phyloP scores from a whole-genome alignment of 2,797 vertebrate genomes.

The Clarias fuscus region DNA sequence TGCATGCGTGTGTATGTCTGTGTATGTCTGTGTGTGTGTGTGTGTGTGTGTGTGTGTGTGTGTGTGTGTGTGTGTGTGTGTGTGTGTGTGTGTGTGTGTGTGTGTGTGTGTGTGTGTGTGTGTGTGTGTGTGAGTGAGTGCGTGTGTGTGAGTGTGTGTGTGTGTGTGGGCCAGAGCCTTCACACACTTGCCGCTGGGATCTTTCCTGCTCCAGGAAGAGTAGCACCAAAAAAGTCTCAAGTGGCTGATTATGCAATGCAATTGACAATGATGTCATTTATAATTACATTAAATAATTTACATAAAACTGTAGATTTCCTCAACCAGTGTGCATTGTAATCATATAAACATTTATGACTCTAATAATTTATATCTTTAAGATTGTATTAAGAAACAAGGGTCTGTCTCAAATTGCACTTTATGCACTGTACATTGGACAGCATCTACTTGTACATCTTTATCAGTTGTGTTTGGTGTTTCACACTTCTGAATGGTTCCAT shows the following conservation, averaged over 20 bases:
- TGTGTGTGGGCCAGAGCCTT: slow-evolving; percentile 1
- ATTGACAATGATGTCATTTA: background rate
- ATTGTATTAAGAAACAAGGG: background rate
- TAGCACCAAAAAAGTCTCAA: background rate
- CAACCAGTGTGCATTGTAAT: background rate
- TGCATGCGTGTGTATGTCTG: slow-evolving; percentile 21
- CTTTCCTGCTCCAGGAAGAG: slow-evolving; percentile 25
- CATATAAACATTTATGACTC: background rate
- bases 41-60: slow-evolving; percentile 55
- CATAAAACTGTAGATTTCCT: slow-evolving; percentile 8
- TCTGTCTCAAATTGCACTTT: background rate
- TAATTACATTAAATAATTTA: slow-evolving; percentile 11
- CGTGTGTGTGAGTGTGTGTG: slow-evolving; percentile 54
- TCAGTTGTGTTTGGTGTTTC: background rate
- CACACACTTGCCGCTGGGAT: slow-evolving; percentile 16
- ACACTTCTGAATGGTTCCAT: background rate
- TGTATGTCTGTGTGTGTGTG: background rate
- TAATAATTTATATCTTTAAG: background rate
- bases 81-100: slow-evolving; percentile 63
- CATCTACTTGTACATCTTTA: background rate
- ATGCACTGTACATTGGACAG: background rate
- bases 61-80: slow-evolving; percentile 1
- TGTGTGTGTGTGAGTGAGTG: background rate
- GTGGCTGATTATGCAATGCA: slow-evolving; percentile 19
- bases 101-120: slow-evolving; percentile 4